A percentile compares a stretch with the other conserved stretches of the same genome.
These are phyloP conservation scores for Pocillopora verrucosa DNA, from an alignment of 64 coral and sea anemone genomes.

Conservation along the genomic window DNA sequence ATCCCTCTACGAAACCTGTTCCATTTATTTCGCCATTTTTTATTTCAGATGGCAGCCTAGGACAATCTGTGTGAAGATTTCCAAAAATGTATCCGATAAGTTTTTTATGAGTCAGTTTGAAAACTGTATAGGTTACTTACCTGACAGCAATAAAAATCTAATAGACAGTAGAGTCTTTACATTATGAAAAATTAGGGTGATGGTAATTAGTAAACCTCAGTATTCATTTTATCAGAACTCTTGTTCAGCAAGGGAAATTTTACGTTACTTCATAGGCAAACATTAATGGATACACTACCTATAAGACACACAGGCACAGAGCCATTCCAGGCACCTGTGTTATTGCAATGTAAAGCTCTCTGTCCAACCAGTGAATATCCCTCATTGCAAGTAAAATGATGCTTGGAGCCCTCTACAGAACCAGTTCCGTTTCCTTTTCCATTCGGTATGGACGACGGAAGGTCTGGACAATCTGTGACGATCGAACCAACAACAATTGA, in stretches of 20 bases:
- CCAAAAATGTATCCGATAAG: too few species aligned
- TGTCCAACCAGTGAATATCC: slow-evolving; percentile 31
- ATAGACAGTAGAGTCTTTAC: too few species aligned
- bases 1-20: neutral
- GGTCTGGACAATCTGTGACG: slow-evolving; percentile 6
- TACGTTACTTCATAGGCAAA: too few species aligned
- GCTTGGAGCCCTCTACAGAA: slow-evolving; percentile 14
- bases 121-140: too few species aligned
- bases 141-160: too few species aligned
- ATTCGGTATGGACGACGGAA: neutral
- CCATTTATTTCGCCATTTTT: neutral
- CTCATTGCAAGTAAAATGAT: slow-evolving; percentile 2
- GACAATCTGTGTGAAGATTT: neutral
- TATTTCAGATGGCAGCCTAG: neutral
- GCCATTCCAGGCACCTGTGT: slow-evolving; percentile 21
- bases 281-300: neutral
- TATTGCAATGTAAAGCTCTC: neutral
- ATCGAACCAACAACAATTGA: neutral
- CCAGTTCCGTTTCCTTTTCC: slow-evolving; percentile 8
- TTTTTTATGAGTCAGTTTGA: too few species aligned
- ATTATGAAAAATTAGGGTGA: too few species aligned
- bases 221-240: too few species aligned
- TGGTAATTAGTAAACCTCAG: too few species aligned
- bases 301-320: slow-evolving; percentile 26
- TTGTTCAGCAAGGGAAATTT: too few species aligned